A percentile compares a stretch with the other conserved stretches of the same genome.
Evolutionary conservation across 2,888 invertebrate species (phyloP).

Genomic region (Leptopilina myrica): DNA sequence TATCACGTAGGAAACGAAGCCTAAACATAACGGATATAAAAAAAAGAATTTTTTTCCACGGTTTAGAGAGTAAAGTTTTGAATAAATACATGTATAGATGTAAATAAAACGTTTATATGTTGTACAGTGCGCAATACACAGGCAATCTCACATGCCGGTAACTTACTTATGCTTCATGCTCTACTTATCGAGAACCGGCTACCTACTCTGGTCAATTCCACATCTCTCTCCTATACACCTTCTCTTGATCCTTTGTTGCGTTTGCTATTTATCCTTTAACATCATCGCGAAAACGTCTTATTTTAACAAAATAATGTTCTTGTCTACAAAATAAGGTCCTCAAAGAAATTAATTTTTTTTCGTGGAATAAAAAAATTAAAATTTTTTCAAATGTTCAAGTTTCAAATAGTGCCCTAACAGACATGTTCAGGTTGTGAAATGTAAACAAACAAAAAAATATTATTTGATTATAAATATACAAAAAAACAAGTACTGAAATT

Average conservation of each 20-base stretch:
- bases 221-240: constrained; percentile 42
- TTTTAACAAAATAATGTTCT: not conserved
- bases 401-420: too few species aligned
- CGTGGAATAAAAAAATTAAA: too few species aligned
- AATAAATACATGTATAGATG: not conserved
- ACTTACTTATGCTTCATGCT: constrained; percentile 70
- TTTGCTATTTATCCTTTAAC: constrained; percentile 55
- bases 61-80: constrained; percentile 10
- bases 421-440: too few species aligned
- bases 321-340: too few species aligned
- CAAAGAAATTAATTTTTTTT: too few species aligned
- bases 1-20: constrained; percentile 10
- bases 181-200: constrained; percentile 71
- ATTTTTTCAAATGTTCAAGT: too few species aligned
- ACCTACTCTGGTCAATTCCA: constrained; percentile 57
- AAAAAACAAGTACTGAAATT: too few species aligned
- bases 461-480: too few species aligned
- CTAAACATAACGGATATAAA: constrained; percentile 20
- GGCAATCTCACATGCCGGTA: constrained; percentile 45
- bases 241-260: constrained; percentile 53
- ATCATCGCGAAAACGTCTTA: not conserved
- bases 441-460: too few species aligned
- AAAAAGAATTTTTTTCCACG: not conserved
- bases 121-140: not conserved
- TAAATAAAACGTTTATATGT: constrained; percentile 2